A percentile compares a stretch with the other conserved stretches of the same genome.
Conservation (phyloP, 2,113 vertebrate genomes). For the Trochalopteron elliotii region DNA sequence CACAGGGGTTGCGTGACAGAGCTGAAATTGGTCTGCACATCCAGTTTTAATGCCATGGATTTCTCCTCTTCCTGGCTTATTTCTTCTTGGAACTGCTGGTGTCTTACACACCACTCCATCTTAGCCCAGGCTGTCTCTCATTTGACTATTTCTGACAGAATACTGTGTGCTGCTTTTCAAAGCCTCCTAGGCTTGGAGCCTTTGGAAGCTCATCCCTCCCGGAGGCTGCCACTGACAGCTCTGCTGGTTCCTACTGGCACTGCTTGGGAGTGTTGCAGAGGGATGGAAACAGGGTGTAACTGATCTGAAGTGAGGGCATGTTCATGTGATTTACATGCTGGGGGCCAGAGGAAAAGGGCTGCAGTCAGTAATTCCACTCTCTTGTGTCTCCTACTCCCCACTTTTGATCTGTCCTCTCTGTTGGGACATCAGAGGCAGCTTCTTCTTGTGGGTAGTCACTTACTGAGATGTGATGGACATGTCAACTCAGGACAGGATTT, state of each 20-base stretch:
- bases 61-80: not conserved
- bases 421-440: not conserved
- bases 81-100: not conserved
- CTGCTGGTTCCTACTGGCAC: not conserved
- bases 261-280: not conserved
- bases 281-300: not conserved
- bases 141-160: slow-evolving; percentile 1
- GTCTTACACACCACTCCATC: not conserved
- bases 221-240: not conserved
- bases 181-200: not conserved
- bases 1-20: not conserved
- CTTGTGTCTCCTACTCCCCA: not conserved
- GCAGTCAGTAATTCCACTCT: not conserved
- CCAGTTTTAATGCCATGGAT: not conserved
- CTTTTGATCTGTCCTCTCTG: not conserved
- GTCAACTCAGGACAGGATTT: not conserved
- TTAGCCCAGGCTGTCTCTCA: not conserved
- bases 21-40: not conserved
- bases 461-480: not conserved
- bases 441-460: not conserved
- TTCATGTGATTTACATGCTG: not conserved
- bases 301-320: not conserved
- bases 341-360: not conserved
- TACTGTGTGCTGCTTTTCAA: slow-evolving; percentile 3
- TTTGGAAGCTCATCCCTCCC: not conserved